Evolutionary conservation across 2,113 vertebrate species (phyloP), one percentile per base, ranked within the genome.

Genomic region (Stigmatopora nigra): DNA sequence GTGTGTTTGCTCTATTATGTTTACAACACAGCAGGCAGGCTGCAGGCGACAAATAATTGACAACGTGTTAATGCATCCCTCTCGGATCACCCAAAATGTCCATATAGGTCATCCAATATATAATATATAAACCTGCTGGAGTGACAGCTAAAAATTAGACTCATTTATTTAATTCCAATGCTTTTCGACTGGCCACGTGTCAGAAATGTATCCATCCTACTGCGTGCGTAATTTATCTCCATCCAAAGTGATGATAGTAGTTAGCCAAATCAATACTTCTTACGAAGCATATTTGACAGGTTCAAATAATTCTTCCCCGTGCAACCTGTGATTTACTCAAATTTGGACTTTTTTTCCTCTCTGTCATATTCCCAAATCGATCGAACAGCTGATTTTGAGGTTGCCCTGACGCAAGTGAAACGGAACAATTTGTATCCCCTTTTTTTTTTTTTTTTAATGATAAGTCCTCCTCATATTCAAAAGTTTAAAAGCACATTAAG

Each of bases 211-310:
- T 19, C 2, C 2, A 57, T 57, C 61, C 11, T 16, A 20, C 5
- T 44, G 41, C 58, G 49, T 77, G 80, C 83, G 82, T 80, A 83
- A 83, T 83, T 74, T 72, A 49, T 71, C 52, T 2, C 58, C 41
- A 55, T 73, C 77, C 67, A 16, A 16, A 41, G 7, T 68, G 44
- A 66, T 61, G 25, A 31, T 19, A 13, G 51, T 60, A 57, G 58
- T 41, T 61, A 69, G 63, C 70, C 45, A 61, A 45, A 8, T 8
- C 38, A 41, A 70, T 19, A 56, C 62, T 65, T 53, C 66, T 48
- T 44, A 10, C 16, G 6, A 45, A 60, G 55, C 41, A 19, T 13
- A 47, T 62, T 65, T 48, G 68, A 58, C 69, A 67, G 56, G 65
- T 75, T 73, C 70, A 73, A 45, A 69, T 12, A 48, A 9, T 52